A percentile compares a stretch with the other conserved stretches of the same genome.
These are phyloP conservation scores for Schizothorax lantsangensis DNA, from an alignment of 2,797 vertebrate species.

Conservation along the genomic window DNA sequence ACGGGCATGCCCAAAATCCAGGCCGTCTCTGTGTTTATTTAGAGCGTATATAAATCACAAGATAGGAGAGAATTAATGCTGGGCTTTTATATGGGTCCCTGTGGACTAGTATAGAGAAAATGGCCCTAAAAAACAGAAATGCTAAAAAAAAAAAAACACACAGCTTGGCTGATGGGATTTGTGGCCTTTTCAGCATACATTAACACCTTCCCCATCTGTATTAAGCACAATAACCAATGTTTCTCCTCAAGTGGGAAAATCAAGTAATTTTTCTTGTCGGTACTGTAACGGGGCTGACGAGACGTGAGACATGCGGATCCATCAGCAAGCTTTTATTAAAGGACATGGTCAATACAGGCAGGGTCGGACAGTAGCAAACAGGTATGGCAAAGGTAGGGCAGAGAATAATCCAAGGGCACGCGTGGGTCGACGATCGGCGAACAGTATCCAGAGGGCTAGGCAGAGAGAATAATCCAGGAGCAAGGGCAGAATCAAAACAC, in stretches of 20 bases:
- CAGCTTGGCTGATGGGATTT: not conserved
- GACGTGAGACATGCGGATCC: too few species aligned
- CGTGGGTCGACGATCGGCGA: too few species aligned
- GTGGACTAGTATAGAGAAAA: conserved; percentile 1
- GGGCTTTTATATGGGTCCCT: not conserved
- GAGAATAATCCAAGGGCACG: too few species aligned
- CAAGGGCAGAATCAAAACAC: too few species aligned
- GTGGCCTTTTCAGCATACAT: conserved; percentile 21
- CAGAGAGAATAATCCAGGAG: too few species aligned
- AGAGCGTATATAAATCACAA: conserved; percentile 4
- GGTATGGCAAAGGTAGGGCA: too few species aligned
- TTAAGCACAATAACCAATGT: conserved; percentile 29
- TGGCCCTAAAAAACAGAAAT: conserved; percentile 5
- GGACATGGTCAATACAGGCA: too few species aligned
- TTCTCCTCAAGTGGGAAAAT: conserved; percentile 37
- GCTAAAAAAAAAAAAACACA: not conserved
- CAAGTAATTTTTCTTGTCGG: conserved; percentile 41
- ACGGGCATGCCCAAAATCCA: not conserved
- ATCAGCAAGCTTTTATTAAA: too few species aligned
- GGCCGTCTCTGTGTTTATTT: conserved; percentile 1
- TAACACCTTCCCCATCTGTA: conserved; percentile 36
- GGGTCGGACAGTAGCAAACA: too few species aligned
- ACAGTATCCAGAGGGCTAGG: too few species aligned
- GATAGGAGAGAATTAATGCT: not conserved
- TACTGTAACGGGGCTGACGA: too few species aligned